A percentile compares a stretch with the other conserved stretches of the same genome.
Evolutionary conservation across 2,797 vertebrate genomes (phyloP).

Genomic region (Erithacus rubecula): DNA sequence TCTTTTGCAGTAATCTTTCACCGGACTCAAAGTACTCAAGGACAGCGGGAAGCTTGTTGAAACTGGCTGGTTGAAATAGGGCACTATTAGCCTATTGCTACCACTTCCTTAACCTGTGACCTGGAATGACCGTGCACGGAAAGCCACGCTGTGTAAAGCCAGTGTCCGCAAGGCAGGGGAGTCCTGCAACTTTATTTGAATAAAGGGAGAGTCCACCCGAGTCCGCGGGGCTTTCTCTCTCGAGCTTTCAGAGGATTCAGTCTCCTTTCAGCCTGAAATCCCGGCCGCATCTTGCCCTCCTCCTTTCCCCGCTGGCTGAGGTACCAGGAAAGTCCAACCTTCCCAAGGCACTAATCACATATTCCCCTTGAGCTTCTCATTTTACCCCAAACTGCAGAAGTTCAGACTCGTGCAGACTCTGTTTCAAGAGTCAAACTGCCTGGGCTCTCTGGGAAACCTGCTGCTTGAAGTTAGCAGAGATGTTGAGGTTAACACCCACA

Average conservation of each 20-base stretch:
- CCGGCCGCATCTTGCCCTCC: too few relatives aligned
- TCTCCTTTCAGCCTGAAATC: not conserved
- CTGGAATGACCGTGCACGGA: accelerated
- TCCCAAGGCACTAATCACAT: not conserved
- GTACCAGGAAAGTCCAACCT: not conserved
- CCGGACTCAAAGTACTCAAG: not conserved
- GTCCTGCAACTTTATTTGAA: not conserved
- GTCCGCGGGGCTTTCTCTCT: not conserved
- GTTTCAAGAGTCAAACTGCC: not conserved
- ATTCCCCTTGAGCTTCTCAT: not conserved
- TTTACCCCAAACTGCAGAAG: not conserved
- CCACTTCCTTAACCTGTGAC: not conserved
- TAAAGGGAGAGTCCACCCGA: not conserved
- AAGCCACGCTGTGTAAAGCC: not conserved
- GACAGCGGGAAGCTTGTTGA: not conserved
- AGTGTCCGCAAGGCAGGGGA: not conserved
- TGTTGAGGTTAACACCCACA: not conserved
- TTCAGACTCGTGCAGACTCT: not conserved
- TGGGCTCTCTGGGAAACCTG: not conserved
- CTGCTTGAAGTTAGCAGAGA: not conserved
- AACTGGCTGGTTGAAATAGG: not conserved
- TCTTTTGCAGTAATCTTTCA: not conserved
- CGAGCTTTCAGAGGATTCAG: not conserved
- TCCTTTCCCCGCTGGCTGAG: not conserved
- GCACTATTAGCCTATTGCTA: accelerated